These are phyloP conservation scores for Sebastes fasciatus DNA, from an alignment of 2,113 vertebrate species.

Conservation along the genomic window DNA sequence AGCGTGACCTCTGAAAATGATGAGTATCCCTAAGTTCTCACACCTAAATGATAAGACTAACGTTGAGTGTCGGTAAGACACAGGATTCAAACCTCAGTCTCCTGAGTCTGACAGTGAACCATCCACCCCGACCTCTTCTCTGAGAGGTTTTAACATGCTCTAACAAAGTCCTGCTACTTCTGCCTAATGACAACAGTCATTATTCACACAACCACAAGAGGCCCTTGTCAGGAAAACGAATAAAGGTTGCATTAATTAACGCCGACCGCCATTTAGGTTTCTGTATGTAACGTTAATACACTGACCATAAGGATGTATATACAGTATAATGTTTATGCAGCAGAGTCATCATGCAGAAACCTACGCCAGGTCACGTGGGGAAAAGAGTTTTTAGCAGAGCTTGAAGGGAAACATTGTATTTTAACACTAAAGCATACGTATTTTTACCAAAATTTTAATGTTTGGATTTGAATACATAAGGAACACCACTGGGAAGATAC, in stretches of 20 bases:
- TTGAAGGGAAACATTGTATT: too few relatives aligned
- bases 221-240: not conserved
- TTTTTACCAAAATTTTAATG: too few relatives aligned
- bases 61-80: not conserved
- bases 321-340: too few relatives aligned
- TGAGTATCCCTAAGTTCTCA: not conserved
- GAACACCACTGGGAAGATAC: too few relatives aligned
- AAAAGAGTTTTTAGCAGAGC: too few relatives aligned
- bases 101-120: not conserved
- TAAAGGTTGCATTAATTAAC: not conserved
- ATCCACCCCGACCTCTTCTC: not conserved
- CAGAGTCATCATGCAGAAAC: too few relatives aligned
- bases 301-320: too few relatives aligned
- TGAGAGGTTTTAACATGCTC: not conserved
- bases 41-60: not conserved
- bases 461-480: too few relatives aligned
- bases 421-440: too few relatives aligned
- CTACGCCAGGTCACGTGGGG: too few relatives aligned
- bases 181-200: not conserved
- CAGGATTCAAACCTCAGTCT: not conserved
- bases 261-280: too few relatives aligned
- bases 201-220: not conserved
- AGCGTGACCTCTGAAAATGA: not conserved
- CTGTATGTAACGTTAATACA: too few relatives aligned
- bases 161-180: not conserved